Evolutionary conservation across 2,888 invertebrate genomes (phyloP).

Genomic region (Eupithecia abbreviata): DNA sequence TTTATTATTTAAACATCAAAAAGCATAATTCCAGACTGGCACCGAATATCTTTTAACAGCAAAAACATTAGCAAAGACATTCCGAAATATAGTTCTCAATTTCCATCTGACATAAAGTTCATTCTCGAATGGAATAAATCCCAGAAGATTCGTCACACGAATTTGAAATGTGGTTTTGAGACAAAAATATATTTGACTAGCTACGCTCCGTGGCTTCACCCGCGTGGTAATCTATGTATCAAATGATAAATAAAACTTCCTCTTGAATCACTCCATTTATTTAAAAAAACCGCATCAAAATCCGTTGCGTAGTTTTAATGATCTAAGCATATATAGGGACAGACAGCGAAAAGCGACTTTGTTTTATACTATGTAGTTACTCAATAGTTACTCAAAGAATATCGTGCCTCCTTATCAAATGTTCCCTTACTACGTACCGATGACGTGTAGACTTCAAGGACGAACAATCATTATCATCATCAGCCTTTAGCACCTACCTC

Average conservation of each 20-base stretch:
- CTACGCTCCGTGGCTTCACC: no score
- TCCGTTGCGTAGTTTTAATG: no score
- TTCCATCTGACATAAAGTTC: not conserved
- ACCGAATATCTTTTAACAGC: not conserved
- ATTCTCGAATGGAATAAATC: not conserved
- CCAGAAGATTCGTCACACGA: not conserved
- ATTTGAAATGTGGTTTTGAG: not conserved
- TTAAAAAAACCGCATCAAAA: no score
- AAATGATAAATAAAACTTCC: no score
- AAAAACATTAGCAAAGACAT: not conserved
- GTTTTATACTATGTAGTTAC: no score
- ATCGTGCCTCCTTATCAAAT: not conserved
- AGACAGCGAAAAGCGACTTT: no score
- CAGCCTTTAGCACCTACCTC: no score
- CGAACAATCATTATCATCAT: no score
- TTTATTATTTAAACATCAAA: conserved; percentile 13
- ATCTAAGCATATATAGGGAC: no score
- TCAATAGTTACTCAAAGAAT: not conserved
- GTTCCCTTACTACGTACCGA: not conserved
- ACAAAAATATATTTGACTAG: not conserved
- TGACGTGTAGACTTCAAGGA: not conserved
- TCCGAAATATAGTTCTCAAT: not conserved
- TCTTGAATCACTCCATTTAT: no score
- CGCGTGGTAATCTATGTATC: no score
- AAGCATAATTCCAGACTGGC: not conserved